Evolutionary conservation across 2,113 vertebrate genomes (phyloP).

Genomic region (Gymnogyps californianus): DNA sequence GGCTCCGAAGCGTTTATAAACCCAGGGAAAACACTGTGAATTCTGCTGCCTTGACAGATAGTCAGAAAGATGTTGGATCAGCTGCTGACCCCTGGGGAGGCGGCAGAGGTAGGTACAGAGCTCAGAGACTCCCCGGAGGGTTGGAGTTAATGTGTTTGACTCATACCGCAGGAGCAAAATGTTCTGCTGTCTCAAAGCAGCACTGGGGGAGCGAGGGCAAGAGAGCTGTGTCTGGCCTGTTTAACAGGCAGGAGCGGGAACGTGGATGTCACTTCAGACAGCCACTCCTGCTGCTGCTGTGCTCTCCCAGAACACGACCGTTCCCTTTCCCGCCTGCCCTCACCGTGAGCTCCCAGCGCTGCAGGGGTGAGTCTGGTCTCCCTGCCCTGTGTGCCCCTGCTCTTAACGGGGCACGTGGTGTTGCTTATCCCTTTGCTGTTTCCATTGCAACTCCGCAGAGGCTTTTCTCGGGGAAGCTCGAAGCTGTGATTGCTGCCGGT

Average conservation of each 20-base stretch:
- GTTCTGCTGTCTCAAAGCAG: background rate
- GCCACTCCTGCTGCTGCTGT: background rate
- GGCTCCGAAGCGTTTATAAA: background rate
- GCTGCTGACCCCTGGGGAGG: background rate
- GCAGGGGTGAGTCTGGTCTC: background rate
- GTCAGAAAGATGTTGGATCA: background rate
- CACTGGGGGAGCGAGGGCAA: rapidly evolving
- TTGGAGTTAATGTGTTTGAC: background rate
- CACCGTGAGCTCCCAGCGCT: background rate
- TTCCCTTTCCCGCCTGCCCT: background rate
- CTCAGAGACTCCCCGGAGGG: background rate
- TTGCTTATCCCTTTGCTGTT: background rate
- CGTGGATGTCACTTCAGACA: background rate
- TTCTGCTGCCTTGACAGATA: background rate
- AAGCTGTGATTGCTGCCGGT: rapidly evolving
- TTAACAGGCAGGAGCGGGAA: background rate
- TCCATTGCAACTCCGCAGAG: background rate
- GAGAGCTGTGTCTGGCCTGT: background rate
- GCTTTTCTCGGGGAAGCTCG: background rate
- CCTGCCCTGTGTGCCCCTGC: background rate
- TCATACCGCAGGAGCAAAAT: background rate
- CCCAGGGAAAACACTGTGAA: background rate
- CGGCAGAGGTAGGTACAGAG: background rate
- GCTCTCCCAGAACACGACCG: rapidly evolving
- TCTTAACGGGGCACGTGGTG: rapidly evolving